Percentiles rank a stretch among this genome's conserved stretches.
Conservation (phyloP, 2,797 vertebrate species). For the Dipus sagitta region DNA sequence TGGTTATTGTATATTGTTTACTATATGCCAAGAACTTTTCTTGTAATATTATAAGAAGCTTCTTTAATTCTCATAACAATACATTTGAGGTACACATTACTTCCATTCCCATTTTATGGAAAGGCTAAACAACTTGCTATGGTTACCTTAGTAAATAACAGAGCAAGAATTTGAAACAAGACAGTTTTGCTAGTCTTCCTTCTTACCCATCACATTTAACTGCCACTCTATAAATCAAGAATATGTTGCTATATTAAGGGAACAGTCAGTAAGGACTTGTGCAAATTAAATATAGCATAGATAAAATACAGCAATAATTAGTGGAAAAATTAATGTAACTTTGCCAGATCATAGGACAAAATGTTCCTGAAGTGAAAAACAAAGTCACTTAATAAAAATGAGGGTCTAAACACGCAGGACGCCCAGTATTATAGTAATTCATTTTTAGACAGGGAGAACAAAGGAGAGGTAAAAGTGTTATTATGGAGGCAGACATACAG, state of each 20-base stretch:
- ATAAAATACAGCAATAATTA: constrained; percentile 16
- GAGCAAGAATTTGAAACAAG: not conserved
- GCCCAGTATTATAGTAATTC: not conserved
- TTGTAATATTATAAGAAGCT: not conserved
- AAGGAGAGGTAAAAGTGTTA: not conserved
- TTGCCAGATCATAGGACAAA: not conserved
- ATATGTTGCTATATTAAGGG: not conserved
- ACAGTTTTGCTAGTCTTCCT: not conserved
- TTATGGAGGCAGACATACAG: constrained; percentile 4
- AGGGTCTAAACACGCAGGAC: not conserved
- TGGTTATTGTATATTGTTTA: not conserved
- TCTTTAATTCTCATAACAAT: not conserved
- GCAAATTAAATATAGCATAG: constrained; percentile 12
- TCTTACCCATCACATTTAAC: not conserved
- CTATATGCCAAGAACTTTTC: not conserved
- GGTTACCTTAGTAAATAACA: not conserved
- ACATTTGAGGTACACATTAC: not conserved
- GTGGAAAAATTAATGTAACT: constrained; percentile 38
- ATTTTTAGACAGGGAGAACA: constrained; percentile 19
- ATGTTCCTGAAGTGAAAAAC: not conserved
- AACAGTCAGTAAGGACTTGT: not conserved
- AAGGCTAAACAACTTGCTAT: not conserved
- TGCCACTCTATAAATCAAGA: constrained; percentile 4
- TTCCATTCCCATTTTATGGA: not conserved
- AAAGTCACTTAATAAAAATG: not conserved